A percentile compares a stretch with the other conserved stretches of the same genome.
phyloP scores from a whole-genome alignment of 2,113 vertebrate genomes.

The Scopus umbretta region DNA sequence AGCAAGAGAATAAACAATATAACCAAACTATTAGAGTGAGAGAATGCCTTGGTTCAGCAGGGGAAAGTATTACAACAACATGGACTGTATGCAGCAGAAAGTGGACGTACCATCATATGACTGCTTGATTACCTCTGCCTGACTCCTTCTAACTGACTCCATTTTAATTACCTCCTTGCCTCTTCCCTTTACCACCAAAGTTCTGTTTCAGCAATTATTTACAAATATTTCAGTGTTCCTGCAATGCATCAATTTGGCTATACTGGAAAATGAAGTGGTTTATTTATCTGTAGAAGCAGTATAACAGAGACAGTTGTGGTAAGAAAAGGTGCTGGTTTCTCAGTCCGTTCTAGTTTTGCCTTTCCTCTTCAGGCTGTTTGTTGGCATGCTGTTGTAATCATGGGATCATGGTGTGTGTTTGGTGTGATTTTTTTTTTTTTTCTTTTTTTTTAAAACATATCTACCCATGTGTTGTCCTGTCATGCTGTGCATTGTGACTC shows the following conservation, averaged over 20 bases:
- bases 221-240: not conserved
- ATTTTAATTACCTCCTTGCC: not conserved
- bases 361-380: not conserved
- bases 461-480: fast-evolving
- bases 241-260: not conserved
- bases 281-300: not conserved
- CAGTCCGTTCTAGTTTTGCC: not conserved
- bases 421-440: not conserved
- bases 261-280: not conserved
- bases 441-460: not conserved
- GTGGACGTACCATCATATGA: not conserved
- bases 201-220: not conserved
- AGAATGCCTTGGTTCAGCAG: not conserved
- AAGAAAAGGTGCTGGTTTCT: not conserved
- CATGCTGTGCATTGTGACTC: fast-evolving
- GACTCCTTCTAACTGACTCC: not conserved
- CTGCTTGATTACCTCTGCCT: not conserved
- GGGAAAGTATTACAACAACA: not conserved
- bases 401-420: not conserved
- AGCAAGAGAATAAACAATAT: not conserved
- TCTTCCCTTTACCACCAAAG: not conserved
- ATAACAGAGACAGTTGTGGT: not conserved
- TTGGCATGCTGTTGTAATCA: not conserved
- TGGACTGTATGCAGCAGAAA: not conserved
- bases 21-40: not conserved